Conservation (phyloP, 1,140 invertebrate species). For the Sweltsa coloradensis region DNA sequence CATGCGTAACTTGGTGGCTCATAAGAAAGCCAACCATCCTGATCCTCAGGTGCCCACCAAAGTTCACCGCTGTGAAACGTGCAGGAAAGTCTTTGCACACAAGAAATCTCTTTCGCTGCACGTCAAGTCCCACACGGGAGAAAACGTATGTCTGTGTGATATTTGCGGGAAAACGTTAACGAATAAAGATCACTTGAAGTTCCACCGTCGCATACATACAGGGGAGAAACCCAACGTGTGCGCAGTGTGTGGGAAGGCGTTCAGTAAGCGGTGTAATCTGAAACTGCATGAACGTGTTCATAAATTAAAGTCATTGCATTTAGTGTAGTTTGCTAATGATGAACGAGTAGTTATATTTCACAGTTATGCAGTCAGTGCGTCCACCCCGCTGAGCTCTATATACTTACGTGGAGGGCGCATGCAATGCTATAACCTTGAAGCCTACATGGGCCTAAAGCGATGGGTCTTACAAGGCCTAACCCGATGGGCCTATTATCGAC, state of each 20-base stretch:
- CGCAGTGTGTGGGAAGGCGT: slow-evolving; percentile 38
- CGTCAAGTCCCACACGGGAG: slow-evolving; percentile 27
- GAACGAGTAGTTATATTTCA: no score
- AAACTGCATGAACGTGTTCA: slow-evolving; percentile 49
- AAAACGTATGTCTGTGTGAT: slow-evolving; percentile 35
- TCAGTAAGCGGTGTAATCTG: slow-evolving; percentile 47
- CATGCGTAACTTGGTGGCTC: slow-evolving; percentile 17
- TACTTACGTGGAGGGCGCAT: no score
- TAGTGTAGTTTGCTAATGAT: no score
- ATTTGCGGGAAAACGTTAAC: slow-evolving; percentile 31
- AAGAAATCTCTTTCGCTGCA: slow-evolving; percentile 21
- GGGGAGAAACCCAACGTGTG: slow-evolving; percentile 36
- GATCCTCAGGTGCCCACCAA: slow-evolving; percentile 13
- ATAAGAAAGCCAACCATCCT: slow-evolving; percentile 17
- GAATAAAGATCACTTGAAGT: slow-evolving; percentile 34
- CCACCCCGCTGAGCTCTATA: no score
- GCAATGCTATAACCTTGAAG: no score
- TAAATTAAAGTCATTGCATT: no score
- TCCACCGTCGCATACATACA: slow-evolving; percentile 44
- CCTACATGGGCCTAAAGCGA: no score
- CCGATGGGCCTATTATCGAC: no score
- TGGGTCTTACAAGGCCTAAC: no score
- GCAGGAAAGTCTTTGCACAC: slow-evolving; percentile 32
- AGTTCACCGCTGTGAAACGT: slow-evolving; percentile 30
- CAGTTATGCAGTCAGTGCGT: no score